Conservation (phyloP, 2,888 invertebrate genomes). For the Oasisia sp. region DNA sequence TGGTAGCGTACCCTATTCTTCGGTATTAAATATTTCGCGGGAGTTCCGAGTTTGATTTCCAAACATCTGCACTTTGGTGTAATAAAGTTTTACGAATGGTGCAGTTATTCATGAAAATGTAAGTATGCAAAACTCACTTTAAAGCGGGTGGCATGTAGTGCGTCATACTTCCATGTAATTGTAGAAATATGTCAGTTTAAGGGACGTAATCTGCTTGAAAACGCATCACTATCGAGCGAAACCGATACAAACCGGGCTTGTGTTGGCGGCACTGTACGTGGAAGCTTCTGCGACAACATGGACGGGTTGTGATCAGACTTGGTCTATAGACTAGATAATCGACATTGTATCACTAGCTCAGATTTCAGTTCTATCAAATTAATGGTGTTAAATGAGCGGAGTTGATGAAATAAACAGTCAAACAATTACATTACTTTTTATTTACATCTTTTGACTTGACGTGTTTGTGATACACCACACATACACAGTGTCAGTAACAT, state of each 20-base stretch:
- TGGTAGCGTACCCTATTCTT: neutral
- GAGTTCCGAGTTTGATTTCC: neutral
- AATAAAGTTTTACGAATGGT: neutral
- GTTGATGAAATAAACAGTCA: too few species aligned
- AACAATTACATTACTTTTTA: too few species aligned
- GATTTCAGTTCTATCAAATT: too few species aligned
- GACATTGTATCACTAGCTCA: too few species aligned
- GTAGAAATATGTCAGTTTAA: neutral
- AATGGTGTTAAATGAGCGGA: too few species aligned
- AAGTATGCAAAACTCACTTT: neutral
- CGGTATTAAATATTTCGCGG: neutral
- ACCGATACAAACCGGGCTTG: neutral
- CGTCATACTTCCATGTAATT: neutral
- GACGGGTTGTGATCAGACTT: too few species aligned
- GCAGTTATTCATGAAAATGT: neutral
- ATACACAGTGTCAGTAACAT: too few species aligned
- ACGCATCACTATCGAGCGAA: neutral
- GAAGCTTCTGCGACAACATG: neutral
- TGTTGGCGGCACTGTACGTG: neutral
- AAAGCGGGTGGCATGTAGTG: neutral
- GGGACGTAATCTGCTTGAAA: neutral
- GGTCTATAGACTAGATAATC: too few species aligned
- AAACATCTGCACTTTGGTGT: neutral
- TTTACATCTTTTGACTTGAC: too few species aligned
- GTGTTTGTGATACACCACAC: too few species aligned